Evolutionary conservation across 2,113 vertebrate genomes (phyloP).

Genomic region (Gorsachius goisagi): DNA sequence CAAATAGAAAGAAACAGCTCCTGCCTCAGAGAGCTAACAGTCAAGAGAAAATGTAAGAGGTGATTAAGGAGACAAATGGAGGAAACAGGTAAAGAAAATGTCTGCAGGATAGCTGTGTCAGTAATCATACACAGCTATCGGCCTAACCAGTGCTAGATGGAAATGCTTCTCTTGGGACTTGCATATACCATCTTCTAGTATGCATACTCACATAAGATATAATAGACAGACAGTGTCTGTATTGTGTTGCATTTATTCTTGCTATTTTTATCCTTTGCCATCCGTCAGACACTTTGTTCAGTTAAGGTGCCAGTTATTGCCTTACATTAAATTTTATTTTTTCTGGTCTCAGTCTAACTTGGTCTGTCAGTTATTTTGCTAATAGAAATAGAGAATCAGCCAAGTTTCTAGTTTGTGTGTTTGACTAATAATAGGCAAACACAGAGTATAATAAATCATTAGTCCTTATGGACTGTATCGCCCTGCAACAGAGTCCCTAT

Average conservation of each 20-base stretch:
- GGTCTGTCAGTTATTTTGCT: neutral
- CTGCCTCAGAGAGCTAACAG: neutral
- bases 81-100: neutral
- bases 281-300: neutral
- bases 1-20: neutral
- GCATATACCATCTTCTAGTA: neutral
- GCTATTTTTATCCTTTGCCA: neutral
- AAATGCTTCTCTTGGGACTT: neutral
- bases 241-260: slow-evolving; percentile 17
- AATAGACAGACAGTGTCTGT: neutral
- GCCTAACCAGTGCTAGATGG: neutral
- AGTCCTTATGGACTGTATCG: neutral
- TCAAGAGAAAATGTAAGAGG: neutral
- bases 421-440: slow-evolving; percentile 10
- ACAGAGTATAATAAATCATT: slow-evolving; percentile 3
- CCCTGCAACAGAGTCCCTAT: neutral
- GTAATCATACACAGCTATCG: neutral
- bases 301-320: neutral
- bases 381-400: neutral
- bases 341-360: neutral
- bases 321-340: neutral
- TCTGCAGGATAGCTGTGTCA: neutral
- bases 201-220: neutral
- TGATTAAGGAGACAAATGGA: slow-evolving; percentile 1
- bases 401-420: slow-evolving; percentile 2